A percentile compares a stretch with the other conserved stretches of the same genome.
Conservation (phyloP, 1,140 invertebrate genomes). For the Augochlora pura region DNA sequence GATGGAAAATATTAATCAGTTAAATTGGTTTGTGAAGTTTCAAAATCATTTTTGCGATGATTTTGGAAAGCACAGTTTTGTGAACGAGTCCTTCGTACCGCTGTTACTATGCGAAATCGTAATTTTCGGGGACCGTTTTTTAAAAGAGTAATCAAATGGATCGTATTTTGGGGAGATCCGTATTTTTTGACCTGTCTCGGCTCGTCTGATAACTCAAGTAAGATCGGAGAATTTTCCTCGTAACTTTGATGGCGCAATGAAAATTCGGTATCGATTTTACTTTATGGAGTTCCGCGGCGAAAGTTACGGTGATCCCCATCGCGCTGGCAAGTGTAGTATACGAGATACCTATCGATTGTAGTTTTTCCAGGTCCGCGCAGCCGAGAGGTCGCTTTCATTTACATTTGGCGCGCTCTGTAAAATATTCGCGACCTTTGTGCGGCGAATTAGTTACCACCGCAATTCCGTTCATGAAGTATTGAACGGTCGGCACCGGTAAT, state of each 20-base stretch:
- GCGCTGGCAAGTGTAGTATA: background rate
- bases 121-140: too few relatives aligned
- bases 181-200: too few relatives aligned
- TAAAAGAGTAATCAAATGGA: too few relatives aligned
- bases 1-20: too few relatives aligned
- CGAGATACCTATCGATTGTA: constrained; percentile 24
- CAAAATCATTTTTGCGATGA: too few relatives aligned
- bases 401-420: constrained; percentile 34
- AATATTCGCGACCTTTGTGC: constrained; percentile 56
- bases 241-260: background rate
- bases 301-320: background rate
- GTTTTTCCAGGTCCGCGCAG: constrained; percentile 12
- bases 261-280: background rate
- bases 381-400: constrained; percentile 26
- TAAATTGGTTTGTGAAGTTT: too few relatives aligned
- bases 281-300: background rate
- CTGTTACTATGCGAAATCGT: too few relatives aligned
- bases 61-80: too few relatives aligned
- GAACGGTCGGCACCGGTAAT: constrained; percentile 50
- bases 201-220: background rate
- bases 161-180: too few relatives aligned
- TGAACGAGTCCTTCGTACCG: too few relatives aligned
- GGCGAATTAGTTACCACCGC: constrained; percentile 57
- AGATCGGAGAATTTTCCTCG: background rate
- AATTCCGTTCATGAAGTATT: constrained; percentile 58